phyloP scores from a whole-genome alignment of 92 coral and sea anemone genomes.

The Palythoa caribaeorum region DNA sequence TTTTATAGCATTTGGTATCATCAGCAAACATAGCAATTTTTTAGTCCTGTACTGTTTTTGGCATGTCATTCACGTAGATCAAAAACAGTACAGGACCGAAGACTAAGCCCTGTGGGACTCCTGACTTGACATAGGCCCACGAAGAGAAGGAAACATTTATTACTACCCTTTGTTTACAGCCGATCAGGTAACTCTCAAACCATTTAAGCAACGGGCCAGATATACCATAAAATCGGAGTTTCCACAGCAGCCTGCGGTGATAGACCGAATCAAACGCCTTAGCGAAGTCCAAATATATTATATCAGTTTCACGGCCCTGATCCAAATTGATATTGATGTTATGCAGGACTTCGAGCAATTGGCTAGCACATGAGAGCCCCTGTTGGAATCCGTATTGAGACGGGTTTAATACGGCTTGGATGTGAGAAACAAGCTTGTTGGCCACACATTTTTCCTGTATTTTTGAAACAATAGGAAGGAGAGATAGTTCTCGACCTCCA shows the following conservation, averaged over 20 bases:
- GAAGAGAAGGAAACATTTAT: slow-evolving; percentile 55
- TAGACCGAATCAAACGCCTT: slow-evolving; percentile 18
- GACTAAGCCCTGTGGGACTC: too few species aligned
- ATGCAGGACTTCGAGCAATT: slow-evolving; percentile 61
- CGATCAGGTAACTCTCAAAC: slow-evolving; percentile 54
- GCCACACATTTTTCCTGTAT: too few species aligned
- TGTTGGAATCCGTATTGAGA: too few species aligned
- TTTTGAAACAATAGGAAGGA: too few species aligned
- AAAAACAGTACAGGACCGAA: too few species aligned
- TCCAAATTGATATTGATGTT: slow-evolving; percentile 31
- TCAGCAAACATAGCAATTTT: slow-evolving; percentile 42
- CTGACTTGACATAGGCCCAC: slow-evolving; percentile 42
- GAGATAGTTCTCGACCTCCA: too few species aligned
- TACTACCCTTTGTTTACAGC: slow-evolving; percentile 58
- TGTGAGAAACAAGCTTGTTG: too few species aligned
- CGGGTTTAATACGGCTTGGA: too few species aligned
- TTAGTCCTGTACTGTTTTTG: slow-evolving; percentile 3
- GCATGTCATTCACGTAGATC: too few species aligned
- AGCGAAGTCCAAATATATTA: slow-evolving; percentile 47
- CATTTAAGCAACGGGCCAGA: slow-evolving; percentile 53
- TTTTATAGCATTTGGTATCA: slow-evolving; percentile 20
- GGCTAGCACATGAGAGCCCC: slow-evolving; percentile 42
- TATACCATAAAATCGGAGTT: slow-evolving; percentile 50
- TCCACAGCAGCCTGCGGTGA: slow-evolving; percentile 53
- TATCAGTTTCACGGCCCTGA: slow-evolving; percentile 57